Conservation (phyloP, 2,113 vertebrate genomes). For the Leptocoma aspasia region DNA sequence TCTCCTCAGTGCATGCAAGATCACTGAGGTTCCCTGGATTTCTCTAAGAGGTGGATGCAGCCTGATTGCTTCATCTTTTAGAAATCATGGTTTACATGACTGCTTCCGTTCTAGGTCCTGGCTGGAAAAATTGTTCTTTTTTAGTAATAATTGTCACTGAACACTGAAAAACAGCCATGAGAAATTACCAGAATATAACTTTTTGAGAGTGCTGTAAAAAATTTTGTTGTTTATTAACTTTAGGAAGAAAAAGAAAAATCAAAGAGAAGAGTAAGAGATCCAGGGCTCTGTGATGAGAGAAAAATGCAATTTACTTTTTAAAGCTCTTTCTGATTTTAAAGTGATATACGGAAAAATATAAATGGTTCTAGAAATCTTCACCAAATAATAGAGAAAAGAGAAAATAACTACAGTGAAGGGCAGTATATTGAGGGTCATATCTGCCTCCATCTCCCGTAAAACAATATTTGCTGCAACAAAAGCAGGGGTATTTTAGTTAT, state of each 20-base stretch:
- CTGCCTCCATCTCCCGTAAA: constrained; percentile 34
- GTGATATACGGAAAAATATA: constrained; percentile 25
- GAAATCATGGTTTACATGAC: neutral
- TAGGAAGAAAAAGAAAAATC: neutral
- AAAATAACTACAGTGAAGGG: constrained; percentile 9
- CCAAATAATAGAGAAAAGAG: neutral
- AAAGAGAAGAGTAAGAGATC: neutral
- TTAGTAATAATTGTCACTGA: neutral
- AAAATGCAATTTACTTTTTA: constrained; percentile 60
- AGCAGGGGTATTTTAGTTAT: neutral
- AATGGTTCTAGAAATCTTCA: constrained; percentile 1
- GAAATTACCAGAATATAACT: constrained; percentile 16
- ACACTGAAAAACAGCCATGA: neutral
- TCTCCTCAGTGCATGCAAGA: neutral
- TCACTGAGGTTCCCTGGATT: neutral
- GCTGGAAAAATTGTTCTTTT: neutral
- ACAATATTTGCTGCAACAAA: constrained; percentile 12
- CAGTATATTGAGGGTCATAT: constrained; percentile 8
- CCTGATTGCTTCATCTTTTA: neutral
- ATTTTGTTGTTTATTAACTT: neutral
- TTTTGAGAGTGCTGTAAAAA: neutral
- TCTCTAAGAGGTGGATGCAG: neutral
- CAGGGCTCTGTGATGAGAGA: neutral
- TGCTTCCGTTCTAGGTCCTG: neutral
- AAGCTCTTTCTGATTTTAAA: constrained; percentile 57